phyloP scores from a whole-genome alignment of 1,140 invertebrate species.

The Drosophila malerkotliana region DNA sequence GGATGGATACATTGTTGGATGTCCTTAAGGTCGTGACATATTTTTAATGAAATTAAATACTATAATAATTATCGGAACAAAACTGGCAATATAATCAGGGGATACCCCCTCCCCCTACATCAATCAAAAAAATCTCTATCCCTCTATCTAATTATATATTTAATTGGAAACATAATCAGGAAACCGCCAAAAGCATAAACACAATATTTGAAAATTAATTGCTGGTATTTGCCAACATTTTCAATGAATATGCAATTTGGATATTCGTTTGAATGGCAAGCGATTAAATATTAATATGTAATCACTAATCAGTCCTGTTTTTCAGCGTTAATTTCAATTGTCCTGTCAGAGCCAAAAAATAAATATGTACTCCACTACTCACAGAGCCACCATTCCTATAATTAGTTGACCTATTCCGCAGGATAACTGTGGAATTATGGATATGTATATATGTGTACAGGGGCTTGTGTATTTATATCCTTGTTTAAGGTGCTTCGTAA shows the following conservation, averaged over 20 bases:
- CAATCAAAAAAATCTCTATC: neutral
- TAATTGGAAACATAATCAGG: conserved; percentile 24
- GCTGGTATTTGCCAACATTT: neutral
- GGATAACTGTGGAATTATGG: neutral
- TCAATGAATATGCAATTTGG: neutral
- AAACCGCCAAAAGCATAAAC: too few species aligned
- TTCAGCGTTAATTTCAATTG: neutral
- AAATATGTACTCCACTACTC: neutral
- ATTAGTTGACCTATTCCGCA: neutral
- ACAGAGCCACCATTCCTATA: too few species aligned
- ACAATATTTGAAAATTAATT: conserved; percentile 17
- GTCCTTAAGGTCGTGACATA: neutral
- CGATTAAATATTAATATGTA: conserved; percentile 1
- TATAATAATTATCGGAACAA: conserved; percentile 1
- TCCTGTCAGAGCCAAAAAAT: neutral
- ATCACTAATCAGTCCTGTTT: neutral
- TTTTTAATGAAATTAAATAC: too few species aligned
- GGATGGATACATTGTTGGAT: conserved; percentile 14
- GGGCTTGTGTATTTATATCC: neutral
- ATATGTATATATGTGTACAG: neutral
- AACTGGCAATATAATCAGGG: neutral
- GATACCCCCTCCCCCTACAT: neutral
- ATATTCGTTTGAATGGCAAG: neutral
- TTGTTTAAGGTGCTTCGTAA: conserved; percentile 9
- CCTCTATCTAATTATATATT: conserved; percentile 24